A percentile compares a stretch with the other conserved stretches of the same genome.
Evolutionary conservation across 2,797 vertebrate genomes (phyloP).

Genomic region (Cyclura pinguis): DNA sequence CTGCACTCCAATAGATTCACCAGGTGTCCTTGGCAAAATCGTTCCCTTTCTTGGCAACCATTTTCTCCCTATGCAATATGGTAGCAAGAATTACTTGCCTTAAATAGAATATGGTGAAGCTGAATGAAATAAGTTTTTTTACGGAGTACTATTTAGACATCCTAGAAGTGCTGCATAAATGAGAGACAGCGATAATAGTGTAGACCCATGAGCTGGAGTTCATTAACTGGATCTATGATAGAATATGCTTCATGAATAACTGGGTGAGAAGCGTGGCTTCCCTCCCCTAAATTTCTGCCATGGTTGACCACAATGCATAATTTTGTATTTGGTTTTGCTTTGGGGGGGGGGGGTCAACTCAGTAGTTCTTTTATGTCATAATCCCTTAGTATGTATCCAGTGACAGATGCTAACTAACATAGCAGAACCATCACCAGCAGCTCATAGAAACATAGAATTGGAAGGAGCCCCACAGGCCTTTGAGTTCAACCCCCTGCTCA

Average conservation of each 20-base stretch:
- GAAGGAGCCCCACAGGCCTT: too few relatives aligned
- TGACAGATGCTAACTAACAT: constrained; percentile 41
- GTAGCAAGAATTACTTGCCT: not conserved
- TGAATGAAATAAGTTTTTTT: not conserved
- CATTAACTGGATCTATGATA: not conserved
- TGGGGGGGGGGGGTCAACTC: constrained; percentile 31
- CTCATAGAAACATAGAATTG: too few relatives aligned
- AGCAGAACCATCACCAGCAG: not conserved
- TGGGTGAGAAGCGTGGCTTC: not conserved
- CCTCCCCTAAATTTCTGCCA: constrained; percentile 43
- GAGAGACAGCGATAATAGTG: constrained; percentile 8
- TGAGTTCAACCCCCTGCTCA: too few relatives aligned
- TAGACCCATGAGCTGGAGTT: constrained; percentile 28
- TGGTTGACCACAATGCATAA: constrained; percentile 54
- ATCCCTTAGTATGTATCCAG: constrained; percentile 56
- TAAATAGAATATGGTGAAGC: not conserved
- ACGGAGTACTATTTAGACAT: not conserved
- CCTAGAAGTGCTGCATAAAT: constrained; percentile 11
- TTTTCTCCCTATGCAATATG: not conserved
- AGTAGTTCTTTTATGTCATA: constrained; percentile 43
- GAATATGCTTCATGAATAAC: constrained; percentile 22
- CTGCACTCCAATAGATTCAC: not conserved
- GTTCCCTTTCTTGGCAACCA: not conserved
- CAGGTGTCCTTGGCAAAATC: not conserved
- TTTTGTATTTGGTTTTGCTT: constrained; percentile 50